Base-by-base conservation (phyloP, 2,888 invertebrate species). In the Empis stercorea region DNA sequence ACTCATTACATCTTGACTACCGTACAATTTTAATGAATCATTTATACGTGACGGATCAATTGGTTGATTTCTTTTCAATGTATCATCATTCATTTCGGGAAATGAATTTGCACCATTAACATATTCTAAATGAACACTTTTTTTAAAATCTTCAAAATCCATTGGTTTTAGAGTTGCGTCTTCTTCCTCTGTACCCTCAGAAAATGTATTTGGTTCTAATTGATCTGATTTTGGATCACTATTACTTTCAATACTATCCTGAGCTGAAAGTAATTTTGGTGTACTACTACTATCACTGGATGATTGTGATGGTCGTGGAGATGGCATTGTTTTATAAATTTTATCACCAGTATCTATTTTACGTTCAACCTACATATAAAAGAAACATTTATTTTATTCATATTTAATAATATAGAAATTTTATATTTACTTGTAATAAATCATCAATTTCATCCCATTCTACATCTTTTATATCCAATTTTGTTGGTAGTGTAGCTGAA, bases 361-460 rank as follows among this genome's bases (percentile, higher is more conserved):
- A 36, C 81, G 71, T 61, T 81, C 82, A 3, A 81, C 81, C 58
- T 60, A 10, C 13, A 11, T 43, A 38, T 37, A 65, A 70, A 14
- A 14, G 36, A 13, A 13, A n/a, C n/a, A n/a, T 23, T 23, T 2
- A 49, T 40, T 43, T 51, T 40, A 17, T 43, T 41, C n/a, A 16
- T 37, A 16, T 41, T 30, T 23, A 36, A 40, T 40, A 4, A n/a
- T n/a, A n/a, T 20, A 40, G 11, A 40, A 14, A n/a, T 30, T 32
- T 39, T 27, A 32, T 11, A 16, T 16, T 45, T 49, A 59, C 61
- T 66, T 80, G 80, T 50, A 82, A 64, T 30, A 83, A 64, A 55
- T 83, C 80, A 59, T 82, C 82, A 36, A 82, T 66, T 59, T 82
- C 82, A 61, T 82, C 81, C 80, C 81, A 80, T 56, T 81, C 76